A percentile compares a stretch with the other conserved stretches of the same genome.
phyloP scores from a whole-genome alignment of 2,797 vertebrate species.

The Dicrostonyx torquatus region DNA sequence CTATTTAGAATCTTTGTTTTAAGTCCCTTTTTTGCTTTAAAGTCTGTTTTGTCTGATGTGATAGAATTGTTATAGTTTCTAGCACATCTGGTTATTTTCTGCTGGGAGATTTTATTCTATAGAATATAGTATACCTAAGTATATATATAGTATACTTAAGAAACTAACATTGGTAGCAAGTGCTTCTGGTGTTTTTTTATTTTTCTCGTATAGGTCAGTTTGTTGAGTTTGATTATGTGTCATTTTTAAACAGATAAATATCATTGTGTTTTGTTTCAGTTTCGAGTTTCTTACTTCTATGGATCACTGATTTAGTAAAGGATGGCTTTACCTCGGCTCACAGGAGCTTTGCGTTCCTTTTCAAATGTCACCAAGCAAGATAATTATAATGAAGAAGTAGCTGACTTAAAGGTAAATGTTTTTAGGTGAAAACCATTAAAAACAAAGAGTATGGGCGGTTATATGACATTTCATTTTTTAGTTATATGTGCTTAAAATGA shows the following conservation, averaged over 20 bases:
- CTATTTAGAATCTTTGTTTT: background rate
- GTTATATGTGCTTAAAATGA: conserved; percentile 60
- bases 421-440: conserved; percentile 65
- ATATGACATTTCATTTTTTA: conserved; percentile 37
- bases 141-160: no score
- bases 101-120: background rate
- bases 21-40: background rate
- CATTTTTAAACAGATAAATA: conserved; percentile 54
- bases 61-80: background rate
- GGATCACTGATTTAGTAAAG: conserved; percentile 86
- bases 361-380: conserved; percentile 96
- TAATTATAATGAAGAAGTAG: conserved; percentile 89
- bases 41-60: background rate
- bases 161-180: conserved; percentile 19
- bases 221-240: conserved; percentile 38
- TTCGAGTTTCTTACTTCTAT: conserved; percentile 82
- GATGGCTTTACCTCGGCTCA: conserved; percentile 97
- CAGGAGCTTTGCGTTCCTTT: conserved; percentile 96
- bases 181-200: conserved; percentile 26
- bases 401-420: conserved; percentile 92
- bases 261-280: conserved; percentile 75
- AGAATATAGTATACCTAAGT: no score
- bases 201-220: conserved; percentile 27
- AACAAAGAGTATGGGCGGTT: background rate
- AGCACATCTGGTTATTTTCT: conserved; percentile 26